phyloP scores from a whole-genome alignment of 2,888 invertebrate species.

The Orthosia gothica region DNA sequence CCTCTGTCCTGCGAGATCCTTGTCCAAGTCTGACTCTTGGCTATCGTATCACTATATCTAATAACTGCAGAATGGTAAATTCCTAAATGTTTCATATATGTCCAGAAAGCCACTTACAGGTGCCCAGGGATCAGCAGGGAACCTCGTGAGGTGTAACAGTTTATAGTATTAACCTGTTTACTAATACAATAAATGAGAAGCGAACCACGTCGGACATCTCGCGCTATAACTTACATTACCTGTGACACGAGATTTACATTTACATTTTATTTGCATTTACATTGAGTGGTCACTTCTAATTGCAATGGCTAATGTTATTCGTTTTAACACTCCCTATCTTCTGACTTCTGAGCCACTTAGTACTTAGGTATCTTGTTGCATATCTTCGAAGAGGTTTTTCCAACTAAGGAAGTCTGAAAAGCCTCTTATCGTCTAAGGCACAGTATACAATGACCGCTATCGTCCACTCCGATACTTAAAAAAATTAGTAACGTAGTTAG shows the following conservation, averaged over 20 bases:
- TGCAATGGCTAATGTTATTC: slow-evolving; percentile 2
- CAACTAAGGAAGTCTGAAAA: background rate
- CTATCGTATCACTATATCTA: too few relatives aligned
- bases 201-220: slow-evolving; percentile 27
- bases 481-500: background rate
- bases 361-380: background rate
- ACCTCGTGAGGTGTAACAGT: background rate
- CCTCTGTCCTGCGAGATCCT: too few relatives aligned
- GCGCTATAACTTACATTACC: slow-evolving; percentile 31
- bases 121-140: background rate
- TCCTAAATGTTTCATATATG: too few relatives aligned
- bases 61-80: background rate
- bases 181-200: slow-evolving; percentile 15
- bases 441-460: background rate
- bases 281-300: slow-evolving; percentile 4
- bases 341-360: slow-evolving; percentile 6
- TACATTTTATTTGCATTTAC: slow-evolving; percentile 36
- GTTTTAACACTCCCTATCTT: background rate
- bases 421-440: background rate
- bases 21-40: too few relatives aligned
- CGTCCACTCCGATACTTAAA: background rate
- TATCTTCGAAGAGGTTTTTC: background rate
- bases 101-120: background rate
- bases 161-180: background rate
- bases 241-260: slow-evolving; percentile 28